A percentile compares a stretch with the other conserved stretches of the same genome.
Evolutionary conservation across 2,888 invertebrate species (phyloP).

Genomic region (Thymelicus lineola): DNA sequence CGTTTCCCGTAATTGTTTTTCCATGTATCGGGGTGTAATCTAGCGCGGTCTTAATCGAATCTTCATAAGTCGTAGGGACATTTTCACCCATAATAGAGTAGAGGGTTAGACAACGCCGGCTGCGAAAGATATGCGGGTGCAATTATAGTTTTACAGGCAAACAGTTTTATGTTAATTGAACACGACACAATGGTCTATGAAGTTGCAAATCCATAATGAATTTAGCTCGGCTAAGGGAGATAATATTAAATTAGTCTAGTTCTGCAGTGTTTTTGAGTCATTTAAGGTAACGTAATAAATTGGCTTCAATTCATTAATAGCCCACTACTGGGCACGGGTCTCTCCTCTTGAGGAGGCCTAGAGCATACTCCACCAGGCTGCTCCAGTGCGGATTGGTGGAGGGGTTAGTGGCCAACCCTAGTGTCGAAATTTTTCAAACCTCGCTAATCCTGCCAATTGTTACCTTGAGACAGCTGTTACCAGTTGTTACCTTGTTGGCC

Average conservation of each 20-base stretch:
- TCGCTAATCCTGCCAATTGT: no score
- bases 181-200: constrained; percentile 38
- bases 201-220: constrained; percentile 12
- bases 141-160: constrained; percentile 58
- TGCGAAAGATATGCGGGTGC: constrained; percentile 65
- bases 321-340: no score
- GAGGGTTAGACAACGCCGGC: constrained; percentile 62
- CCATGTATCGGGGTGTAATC: constrained; percentile 79
- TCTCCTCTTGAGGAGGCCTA: no score
- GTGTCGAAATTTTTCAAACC: no score
- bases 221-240: not conserved
- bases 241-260: constrained; percentile 12
- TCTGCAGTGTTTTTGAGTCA: not conserved
- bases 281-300: no score
- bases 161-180: constrained; percentile 52
- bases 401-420: no score
- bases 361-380: no score
- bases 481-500: no score
- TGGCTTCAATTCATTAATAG: no score
- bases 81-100: constrained; percentile 49
- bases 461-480: no score
- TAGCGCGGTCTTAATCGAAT: constrained; percentile 75
- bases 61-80: constrained; percentile 65
- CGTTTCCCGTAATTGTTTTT: constrained; percentile 82
- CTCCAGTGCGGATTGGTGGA: no score